phyloP scores from a whole-genome alignment of 2,113 vertebrate genomes.

The Scopus umbretta region DNA sequence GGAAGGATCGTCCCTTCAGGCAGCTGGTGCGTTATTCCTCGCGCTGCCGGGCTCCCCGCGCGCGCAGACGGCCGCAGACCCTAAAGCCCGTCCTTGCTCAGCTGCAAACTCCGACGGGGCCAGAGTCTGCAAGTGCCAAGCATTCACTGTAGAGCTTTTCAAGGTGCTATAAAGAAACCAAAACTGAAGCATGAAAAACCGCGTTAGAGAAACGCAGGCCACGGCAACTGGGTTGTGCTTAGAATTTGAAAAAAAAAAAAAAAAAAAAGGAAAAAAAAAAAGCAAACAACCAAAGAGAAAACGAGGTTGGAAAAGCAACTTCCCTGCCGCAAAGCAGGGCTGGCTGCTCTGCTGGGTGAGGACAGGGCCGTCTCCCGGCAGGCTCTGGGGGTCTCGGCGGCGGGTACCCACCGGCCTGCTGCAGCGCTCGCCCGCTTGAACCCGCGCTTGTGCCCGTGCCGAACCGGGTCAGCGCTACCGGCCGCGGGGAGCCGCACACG shows the following conservation, averaged over 20 bases:
- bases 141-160: not conserved
- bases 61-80: not conserved
- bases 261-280: not conserved
- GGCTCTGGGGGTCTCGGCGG: not conserved
- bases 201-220: not conserved
- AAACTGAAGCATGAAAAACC: not conserved
- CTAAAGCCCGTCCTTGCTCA: not conserved
- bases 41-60: not conserved
- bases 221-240: not conserved
- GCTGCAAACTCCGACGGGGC: not conserved
- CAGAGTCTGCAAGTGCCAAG: not conserved
- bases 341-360: rapidly evolving
- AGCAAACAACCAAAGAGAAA: not conserved
- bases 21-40: no score
- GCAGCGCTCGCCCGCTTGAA: not conserved
- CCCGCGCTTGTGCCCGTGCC: rapidly evolving
- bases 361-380: not conserved
- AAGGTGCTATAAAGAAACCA: not conserved
- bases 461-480: rapidly evolving
- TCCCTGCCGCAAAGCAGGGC: not conserved
- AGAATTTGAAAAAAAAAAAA: not conserved
- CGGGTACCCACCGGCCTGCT: not conserved
- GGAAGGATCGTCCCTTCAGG: not conserved
- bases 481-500: not conserved
- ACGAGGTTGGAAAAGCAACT: not conserved